Percentiles rank a stretch among this genome's conserved stretches.
phyloP scores from a whole-genome alignment of 2,888 invertebrate species.

The Venusia cambrica region DNA sequence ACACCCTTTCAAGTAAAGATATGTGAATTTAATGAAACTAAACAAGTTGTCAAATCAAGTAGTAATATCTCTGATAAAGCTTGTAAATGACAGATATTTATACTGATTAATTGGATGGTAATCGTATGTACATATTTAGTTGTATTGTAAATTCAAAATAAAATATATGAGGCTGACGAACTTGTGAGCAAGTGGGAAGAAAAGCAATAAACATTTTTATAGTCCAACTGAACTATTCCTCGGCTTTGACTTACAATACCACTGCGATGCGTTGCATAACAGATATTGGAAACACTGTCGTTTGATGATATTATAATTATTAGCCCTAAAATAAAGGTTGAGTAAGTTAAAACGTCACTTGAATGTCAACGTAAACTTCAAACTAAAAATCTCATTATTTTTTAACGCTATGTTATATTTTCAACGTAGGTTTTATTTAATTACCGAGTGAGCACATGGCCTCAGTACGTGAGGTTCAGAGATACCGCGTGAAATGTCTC shows the following conservation, averaged over 20 bases:
- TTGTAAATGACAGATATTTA: conserved; percentile 28
- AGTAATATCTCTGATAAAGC: conserved; percentile 13
- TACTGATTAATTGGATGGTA: conserved; percentile 65
- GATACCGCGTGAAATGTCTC: conserved; percentile 18
- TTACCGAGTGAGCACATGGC: too few species aligned
- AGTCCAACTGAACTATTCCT: conserved; percentile 52
- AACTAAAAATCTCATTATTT: too few species aligned
- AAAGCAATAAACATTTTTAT: conserved; percentile 71
- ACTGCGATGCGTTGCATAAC: conserved; percentile 41
- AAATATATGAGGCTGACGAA: conserved; percentile 63
- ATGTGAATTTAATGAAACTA: conserved; percentile 10
- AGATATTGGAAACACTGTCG: conserved; percentile 28
- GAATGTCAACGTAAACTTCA: too few species aligned
- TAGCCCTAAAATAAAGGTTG: conserved; percentile 10
- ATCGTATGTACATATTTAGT: conserved; percentile 69
- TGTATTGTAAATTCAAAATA: conserved; percentile 64
- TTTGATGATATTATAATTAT: conserved; percentile 26
- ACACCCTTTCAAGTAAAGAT: too few species aligned
- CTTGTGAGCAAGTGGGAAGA: conserved; percentile 65
- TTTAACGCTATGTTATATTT: too few species aligned
- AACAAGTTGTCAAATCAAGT: conserved; percentile 18
- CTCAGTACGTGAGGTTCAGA: conserved; percentile 4
- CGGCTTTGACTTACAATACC: conserved; percentile 46
- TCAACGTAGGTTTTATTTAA: too few species aligned
- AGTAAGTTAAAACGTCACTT: too few species aligned